Evolutionary conservation across 2,888 invertebrate genomes (phyloP).

Genomic region (Eutolmus rufibarbis): DNA sequence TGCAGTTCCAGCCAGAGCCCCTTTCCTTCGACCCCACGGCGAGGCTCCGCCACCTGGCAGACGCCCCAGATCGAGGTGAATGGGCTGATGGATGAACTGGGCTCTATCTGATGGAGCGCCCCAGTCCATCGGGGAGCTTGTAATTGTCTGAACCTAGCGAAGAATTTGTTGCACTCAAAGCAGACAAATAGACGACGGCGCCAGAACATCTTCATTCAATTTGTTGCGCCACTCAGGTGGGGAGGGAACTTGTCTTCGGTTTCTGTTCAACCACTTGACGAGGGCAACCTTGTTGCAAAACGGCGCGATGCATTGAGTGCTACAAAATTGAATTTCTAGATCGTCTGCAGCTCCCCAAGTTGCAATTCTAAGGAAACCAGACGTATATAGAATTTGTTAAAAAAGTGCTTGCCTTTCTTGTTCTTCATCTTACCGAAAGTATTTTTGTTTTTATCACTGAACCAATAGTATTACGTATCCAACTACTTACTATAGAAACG

Average conservation of each 20-base stretch:
- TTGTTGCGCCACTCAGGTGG: background rate
- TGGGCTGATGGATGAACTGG: background rate
- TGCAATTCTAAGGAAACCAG: background rate
- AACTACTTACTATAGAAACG: too few relatives aligned
- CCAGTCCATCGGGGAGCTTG: background rate
- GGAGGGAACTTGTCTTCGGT: background rate
- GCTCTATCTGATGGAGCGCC: background rate
- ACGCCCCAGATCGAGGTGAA: background rate
- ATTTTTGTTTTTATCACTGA: too few relatives aligned
- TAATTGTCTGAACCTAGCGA: background rate
- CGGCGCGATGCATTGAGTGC: background rate
- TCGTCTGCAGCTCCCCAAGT: background rate
- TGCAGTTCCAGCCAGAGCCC: background rate
- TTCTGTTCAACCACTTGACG: background rate
- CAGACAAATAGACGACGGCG: background rate
- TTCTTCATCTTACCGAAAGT: background rate
- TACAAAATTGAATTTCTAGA: background rate
- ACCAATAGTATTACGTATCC: too few relatives aligned
- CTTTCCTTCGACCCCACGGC: background rate
- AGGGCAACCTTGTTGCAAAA: background rate
- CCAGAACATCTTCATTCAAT: background rate
- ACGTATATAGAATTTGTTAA: background rate
- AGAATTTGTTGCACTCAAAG: conserved; percentile 4
- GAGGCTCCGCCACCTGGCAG: background rate
- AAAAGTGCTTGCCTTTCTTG: background rate